Evolutionary conservation across 2,888 invertebrate genomes (phyloP), one percentile per base, ranked within the genome.

Genomic region (Lasius fuliginosus): DNA sequence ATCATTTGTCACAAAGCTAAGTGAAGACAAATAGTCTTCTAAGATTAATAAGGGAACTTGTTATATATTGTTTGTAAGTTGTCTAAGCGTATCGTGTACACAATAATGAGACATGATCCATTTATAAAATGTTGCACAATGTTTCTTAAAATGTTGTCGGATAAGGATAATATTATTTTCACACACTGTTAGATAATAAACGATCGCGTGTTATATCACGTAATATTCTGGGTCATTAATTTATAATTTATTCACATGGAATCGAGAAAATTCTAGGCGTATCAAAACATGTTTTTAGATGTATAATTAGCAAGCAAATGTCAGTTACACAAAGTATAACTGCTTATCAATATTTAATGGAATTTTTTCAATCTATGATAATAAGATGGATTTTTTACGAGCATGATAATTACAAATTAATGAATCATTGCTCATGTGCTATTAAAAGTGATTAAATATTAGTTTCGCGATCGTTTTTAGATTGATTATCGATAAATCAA

Each of bases 31-130:
- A 73, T 62, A 46, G 33, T 36, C 71, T 27, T 76, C 30, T 30
- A 36, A 27, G 18, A 60, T 71, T 81, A 62, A 73, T 73, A 71
- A 60, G 23, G 8, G 18, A 69, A 64, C 6, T 30, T 46, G 23
- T 36, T 30, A 62, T 1, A n/a, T 53, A 53, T 53, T 8, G 1
- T 42, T 3, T 46, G 3, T 49, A 73, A 71, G 15, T 81, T 46
- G 60, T 30, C 18, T 27, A 18, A 18, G 60, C 33, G 23, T 77
- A 68, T 69, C 46, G 23, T 33, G 42, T 36, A 46, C 30, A 60
- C 87, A 86, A 86, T 86, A 88, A 88, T 86, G 85, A 88, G 81
- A 82, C 86, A 68, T 75, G 23, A 76, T 9, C 46, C n/a, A 67
- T n/a, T 67, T 68, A 42, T 71, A 60, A 46, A 79, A 79, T 79